Percentiles rank a stretch among this genome's conserved stretches.
Evolutionary conservation across 2,888 invertebrate species (phyloP).

Genomic region (Nebria salina): DNA sequence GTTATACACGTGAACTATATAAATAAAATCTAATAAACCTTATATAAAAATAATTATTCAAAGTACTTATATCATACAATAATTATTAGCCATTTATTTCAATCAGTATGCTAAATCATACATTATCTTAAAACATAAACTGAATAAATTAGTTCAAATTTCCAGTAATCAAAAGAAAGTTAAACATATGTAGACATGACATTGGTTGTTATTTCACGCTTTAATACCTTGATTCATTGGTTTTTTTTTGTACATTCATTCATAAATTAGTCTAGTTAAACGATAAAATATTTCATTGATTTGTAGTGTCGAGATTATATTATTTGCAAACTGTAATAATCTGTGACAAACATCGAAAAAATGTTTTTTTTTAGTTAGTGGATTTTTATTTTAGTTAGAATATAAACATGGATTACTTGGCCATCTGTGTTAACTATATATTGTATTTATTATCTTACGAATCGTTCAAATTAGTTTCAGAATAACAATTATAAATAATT

Average conservation of each 20-base stretch:
- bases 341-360: neutral
- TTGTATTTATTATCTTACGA: neutral
- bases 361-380: no score
- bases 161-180: neutral
- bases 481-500: neutral
- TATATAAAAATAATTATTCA: neutral
- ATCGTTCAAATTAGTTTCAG: neutral
- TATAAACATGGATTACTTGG: neutral
- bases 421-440: neutral
- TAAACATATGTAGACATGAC: neutral
- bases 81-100: neutral
- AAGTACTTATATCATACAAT: neutral
- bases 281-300: neutral
- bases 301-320: neutral
- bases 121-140: neutral
- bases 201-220: slow-evolving; percentile 13
- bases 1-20: no score
- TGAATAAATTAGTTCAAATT: neutral
- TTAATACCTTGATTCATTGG: slow-evolving; percentile 4
- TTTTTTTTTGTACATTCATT: slow-evolving; percentile 1
- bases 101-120: neutral
- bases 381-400: no score
- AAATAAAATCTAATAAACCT: no score
- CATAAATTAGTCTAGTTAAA: neutral
- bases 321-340: neutral